Percentiles rank a stretch among this genome's conserved stretches.
Conservation (phyloP, 2,888 invertebrate species). For the Tinea trinotella region DNA sequence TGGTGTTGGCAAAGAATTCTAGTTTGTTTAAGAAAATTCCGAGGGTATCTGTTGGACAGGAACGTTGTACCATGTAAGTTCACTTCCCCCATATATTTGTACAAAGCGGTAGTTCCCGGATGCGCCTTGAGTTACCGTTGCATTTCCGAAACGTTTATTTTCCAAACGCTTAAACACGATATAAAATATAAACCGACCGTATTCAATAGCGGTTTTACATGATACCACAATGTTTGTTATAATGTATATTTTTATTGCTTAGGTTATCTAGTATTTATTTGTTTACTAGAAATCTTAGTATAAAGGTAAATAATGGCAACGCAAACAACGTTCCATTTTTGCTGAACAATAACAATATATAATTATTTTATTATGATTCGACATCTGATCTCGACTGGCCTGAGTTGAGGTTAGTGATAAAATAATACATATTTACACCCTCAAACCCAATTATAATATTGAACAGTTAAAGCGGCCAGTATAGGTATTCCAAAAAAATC, state of each 20-base stretch:
- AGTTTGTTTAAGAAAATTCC: conserved; percentile 8
- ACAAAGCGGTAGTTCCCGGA: conserved; percentile 7
- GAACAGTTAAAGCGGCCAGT: no score
- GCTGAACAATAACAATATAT: no score
- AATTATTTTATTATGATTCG: no score
- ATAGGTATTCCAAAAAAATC: no score
- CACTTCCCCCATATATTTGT: conserved; percentile 16
- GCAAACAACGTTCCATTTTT: no score
- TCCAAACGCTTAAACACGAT: conserved; percentile 17
- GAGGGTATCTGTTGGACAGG: conserved; percentile 5
- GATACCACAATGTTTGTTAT: neutral
- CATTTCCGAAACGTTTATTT: conserved; percentile 17
- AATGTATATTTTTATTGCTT: neutral
- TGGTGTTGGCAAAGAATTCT: conserved; percentile 1
- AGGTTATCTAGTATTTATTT: neutral
- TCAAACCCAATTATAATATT: no score
- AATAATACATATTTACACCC: no score
- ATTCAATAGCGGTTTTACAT: conserved; percentile 6
- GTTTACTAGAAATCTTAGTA: no score
- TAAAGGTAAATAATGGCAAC: no score
- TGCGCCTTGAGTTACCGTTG: conserved; percentile 14
- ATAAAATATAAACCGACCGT: neutral
- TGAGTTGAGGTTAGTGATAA: no score
- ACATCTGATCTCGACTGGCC: no score
- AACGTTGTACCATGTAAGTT: conserved; percentile 12